Evolutionary conservation across 1,140 invertebrate species (phyloP).

Genomic region (Rhopalosiphum maidis): DNA sequence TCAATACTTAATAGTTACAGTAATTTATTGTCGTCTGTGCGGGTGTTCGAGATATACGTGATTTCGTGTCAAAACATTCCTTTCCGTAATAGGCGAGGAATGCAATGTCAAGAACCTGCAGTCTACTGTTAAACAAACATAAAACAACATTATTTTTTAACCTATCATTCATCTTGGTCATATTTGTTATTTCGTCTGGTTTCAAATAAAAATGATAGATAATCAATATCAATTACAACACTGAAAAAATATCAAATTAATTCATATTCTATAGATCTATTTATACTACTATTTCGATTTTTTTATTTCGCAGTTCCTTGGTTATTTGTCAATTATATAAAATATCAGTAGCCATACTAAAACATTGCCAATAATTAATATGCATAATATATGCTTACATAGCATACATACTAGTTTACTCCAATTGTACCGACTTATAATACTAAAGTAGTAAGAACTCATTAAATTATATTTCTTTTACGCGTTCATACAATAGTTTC

Average conservation of each 20-base stretch:
- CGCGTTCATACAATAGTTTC: neutral
- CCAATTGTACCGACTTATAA: neutral
- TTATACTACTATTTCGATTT: neutral
- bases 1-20: neutral
- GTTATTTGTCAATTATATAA: neutral
- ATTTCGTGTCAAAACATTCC: constrained; percentile 55
- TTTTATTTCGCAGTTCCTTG: neutral
- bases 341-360: neutral
- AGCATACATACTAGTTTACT: neutral
- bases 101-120: constrained; percentile 36
- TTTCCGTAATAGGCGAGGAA: constrained; percentile 51
- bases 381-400: neutral
- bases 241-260: neutral
- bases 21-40: neutral
- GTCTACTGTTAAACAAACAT: constrained; percentile 33
- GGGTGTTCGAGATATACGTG: constrained; percentile 52
- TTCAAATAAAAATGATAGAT: neutral
- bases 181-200: neutral
- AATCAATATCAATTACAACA: neutral
- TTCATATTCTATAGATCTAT: neutral
- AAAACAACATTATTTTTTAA: neutral
- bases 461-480: neutral
- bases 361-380: neutral
- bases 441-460: neutral
- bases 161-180: constrained; percentile 11